These are phyloP conservation scores for Rhineura floridana DNA, from an alignment of 2,113 vertebrate species.

Conservation along the genomic window DNA sequence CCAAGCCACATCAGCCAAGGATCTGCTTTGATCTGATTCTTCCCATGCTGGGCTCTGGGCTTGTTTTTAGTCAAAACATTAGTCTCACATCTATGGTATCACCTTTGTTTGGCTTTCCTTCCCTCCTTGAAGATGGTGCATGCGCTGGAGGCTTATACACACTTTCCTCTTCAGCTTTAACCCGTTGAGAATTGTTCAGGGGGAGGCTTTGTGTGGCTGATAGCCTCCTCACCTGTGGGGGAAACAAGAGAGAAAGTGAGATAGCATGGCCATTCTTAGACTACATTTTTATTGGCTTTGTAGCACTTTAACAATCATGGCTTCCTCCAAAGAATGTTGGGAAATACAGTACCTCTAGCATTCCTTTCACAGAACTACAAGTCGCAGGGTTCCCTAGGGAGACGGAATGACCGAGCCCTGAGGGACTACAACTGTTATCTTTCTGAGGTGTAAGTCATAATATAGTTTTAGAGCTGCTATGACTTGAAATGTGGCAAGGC, in stretches of 20 bases:
- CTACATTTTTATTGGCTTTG: background rate
- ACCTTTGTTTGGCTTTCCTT: background rate
- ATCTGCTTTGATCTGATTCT: background rate
- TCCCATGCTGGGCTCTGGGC: background rate
- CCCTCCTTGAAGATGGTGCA: rapidly evolving
- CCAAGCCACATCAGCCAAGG: background rate
- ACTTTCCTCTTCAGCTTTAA: background rate
- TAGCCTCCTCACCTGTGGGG: background rate
- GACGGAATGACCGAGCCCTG: too few relatives aligned
- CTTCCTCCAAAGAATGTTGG: background rate
- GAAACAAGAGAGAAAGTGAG: background rate
- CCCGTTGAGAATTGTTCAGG: rapidly evolving
- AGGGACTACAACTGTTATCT: background rate
- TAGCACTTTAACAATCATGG: background rate
- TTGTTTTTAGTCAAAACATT: background rate
- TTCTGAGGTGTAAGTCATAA: background rate
- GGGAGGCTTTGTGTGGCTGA: background rate
- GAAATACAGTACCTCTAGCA: background rate
- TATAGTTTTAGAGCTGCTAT: background rate
- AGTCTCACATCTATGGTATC: constrained; percentile 6
- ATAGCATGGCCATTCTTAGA: background rate
- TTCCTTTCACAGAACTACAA: background rate
- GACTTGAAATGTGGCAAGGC: background rate
- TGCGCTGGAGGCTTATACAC: background rate
- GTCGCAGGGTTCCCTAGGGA: background rate